Evolutionary conservation across 37 sponge, comb jelly and placozoan species (phyloP).

Genomic region (Eunapius fragilis): DNA sequence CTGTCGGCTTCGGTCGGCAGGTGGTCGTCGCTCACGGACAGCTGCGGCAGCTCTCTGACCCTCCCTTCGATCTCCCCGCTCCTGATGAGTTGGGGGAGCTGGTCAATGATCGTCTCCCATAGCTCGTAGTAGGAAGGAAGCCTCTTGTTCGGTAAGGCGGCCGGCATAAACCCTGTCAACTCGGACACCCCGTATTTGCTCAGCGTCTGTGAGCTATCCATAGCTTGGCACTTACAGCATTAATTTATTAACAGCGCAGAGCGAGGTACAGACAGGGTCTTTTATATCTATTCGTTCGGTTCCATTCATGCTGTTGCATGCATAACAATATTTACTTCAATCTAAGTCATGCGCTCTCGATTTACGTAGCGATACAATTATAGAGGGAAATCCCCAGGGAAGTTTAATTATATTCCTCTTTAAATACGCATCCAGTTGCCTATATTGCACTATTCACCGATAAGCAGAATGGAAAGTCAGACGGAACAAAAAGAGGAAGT

Average conservation of each 20-base stretch:
- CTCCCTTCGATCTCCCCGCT: background rate
- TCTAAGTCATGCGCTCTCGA: no score
- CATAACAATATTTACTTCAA: no score
- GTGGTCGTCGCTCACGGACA: background rate
- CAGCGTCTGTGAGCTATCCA: background rate
- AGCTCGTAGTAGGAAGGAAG: constrained; percentile 19
- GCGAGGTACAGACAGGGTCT: no score
- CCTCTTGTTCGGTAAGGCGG: constrained; percentile 9
- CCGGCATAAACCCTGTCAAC: constrained; percentile 50
- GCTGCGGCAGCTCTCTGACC: constrained; percentile 16
- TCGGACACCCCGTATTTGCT: constrained; percentile 23
- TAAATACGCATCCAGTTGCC: background rate
- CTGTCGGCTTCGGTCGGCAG: constrained; percentile 28
- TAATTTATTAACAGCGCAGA: no score
- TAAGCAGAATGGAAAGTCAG: background rate
- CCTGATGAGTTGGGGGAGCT: constrained; percentile 21
- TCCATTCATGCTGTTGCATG: no score
- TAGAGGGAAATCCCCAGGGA: no score
- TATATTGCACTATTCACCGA: background rate
- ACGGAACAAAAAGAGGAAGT: background rate
- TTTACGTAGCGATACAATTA: no score
- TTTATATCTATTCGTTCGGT: no score
- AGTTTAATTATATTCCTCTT: background rate
- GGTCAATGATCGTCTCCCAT: constrained; percentile 43
- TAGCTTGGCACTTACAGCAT: background rate